A percentile compares a stretch with the other conserved stretches of the same genome.
phyloP scores from a whole-genome alignment of 1,140 invertebrate genomes.

The Panagrolaimus sp. region DNA sequence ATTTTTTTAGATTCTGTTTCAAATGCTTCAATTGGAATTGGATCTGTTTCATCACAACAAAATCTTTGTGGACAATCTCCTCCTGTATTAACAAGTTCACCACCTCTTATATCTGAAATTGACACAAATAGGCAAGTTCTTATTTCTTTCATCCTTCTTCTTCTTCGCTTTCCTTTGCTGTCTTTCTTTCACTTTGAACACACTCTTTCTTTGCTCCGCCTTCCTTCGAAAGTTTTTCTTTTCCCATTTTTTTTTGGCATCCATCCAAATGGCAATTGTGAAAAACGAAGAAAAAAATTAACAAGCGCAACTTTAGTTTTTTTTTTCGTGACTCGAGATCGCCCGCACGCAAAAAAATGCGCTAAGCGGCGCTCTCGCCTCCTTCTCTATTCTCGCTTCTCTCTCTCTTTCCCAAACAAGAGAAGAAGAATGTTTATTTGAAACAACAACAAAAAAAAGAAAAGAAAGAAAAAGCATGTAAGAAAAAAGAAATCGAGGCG shows the following conservation, averaged over 20 bases:
- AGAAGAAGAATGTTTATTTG: too few species aligned
- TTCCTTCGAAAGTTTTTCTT: background rate
- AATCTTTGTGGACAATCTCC: conserved; percentile 34
- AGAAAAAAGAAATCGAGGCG: too few species aligned
- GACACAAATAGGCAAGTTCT: conserved; percentile 41
- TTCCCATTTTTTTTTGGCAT: background rate
- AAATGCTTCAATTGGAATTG: background rate
- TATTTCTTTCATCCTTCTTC: too few species aligned
- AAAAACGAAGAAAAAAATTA: too few species aligned
- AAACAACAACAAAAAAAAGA: background rate
- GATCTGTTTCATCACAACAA: conserved; percentile 10
- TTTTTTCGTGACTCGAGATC: background rate
- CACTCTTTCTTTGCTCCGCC: background rate
- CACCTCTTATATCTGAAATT: conserved; percentile 42
- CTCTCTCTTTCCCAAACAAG: too few species aligned
- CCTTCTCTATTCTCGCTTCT: too few species aligned
- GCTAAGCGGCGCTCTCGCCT: too few species aligned
- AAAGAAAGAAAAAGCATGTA: background rate
- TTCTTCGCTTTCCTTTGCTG: conserved; percentile 5
- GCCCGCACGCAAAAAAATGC: too few species aligned
- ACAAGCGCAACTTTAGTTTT: background rate
- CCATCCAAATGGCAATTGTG: background rate
- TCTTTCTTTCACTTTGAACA: background rate
- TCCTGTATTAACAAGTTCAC: conserved; percentile 37
- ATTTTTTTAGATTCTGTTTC: background rate